A percentile compares a stretch with the other conserved stretches of the same genome.
Evolutionary conservation across 2,797 vertebrate genomes (phyloP).

Genomic region (Streptopelia turtur): DNA sequence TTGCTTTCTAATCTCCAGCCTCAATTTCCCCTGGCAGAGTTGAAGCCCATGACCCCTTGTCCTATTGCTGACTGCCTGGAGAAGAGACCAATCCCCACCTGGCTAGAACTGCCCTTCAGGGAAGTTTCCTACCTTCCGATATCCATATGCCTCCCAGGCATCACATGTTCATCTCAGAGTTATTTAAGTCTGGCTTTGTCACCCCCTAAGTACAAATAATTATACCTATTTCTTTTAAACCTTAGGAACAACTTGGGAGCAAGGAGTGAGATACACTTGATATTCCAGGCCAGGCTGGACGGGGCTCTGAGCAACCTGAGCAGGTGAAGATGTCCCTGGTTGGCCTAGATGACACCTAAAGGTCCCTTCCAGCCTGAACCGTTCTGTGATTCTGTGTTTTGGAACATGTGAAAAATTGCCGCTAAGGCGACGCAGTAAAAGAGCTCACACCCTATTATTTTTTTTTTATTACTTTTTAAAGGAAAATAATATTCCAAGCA

Average conservation of each 20-base stretch:
- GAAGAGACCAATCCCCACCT: too few relatives aligned
- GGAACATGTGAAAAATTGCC: not conserved
- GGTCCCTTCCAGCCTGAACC: too few relatives aligned
- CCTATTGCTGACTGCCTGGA: too few relatives aligned
- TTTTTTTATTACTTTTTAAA: not conserved
- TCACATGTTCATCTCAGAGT: accelerated
- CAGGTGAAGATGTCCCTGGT: too few relatives aligned
- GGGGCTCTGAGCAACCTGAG: too few relatives aligned
- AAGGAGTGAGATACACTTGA: not conserved
- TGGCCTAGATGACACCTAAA: too few relatives aligned
- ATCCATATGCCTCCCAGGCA: accelerated
- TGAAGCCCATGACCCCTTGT: too few relatives aligned
- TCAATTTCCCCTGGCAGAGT: too few relatives aligned
- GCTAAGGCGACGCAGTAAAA: not conserved
- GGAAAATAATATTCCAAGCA: not conserved
- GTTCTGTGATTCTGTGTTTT: not conserved
- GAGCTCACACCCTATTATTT: not conserved
- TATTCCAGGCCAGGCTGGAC: too few relatives aligned
- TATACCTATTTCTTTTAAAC: not conserved
- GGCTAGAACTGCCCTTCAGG: too few relatives aligned
- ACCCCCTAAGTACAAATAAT: not conserved
- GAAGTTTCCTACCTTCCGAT: not conserved
- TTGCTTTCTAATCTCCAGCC: too few relatives aligned
- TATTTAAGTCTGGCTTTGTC: not conserved
- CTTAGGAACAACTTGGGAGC: not conserved